A percentile compares a stretch with the other conserved stretches of the same genome.
Evolutionary conservation across 1,140 invertebrate genomes (phyloP).

Genomic region (Nomia melanderi): DNA sequence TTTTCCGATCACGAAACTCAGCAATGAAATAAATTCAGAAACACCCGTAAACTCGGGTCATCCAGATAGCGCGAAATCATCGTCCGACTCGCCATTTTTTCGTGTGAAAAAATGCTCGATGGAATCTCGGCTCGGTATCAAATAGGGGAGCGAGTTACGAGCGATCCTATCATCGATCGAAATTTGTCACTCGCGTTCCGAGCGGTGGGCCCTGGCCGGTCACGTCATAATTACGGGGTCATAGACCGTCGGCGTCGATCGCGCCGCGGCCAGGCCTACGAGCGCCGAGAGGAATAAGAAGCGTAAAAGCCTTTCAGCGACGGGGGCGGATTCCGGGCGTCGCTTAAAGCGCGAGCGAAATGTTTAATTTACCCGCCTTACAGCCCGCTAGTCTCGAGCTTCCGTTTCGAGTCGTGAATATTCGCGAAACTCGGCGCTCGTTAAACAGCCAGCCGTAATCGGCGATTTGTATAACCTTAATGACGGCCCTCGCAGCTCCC

Average conservation of each 20-base stretch:
- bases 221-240: slow-evolving; percentile 48
- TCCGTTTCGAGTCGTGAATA: slow-evolving; percentile 54
- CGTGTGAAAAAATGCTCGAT: not conserved
- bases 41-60: too few relatives aligned
- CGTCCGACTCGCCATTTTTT: too few relatives aligned
- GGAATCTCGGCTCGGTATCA: not conserved
- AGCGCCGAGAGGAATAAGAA: slow-evolving; percentile 30
- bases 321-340: slow-evolving; percentile 25
- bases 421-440: slow-evolving; percentile 59
- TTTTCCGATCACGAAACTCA: too few relatives aligned
- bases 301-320: slow-evolving; percentile 46
- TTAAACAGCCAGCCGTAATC: slow-evolving; percentile 63
- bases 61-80: too few relatives aligned
- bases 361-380: slow-evolving; percentile 65
- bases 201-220: not conserved
- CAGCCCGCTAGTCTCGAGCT: slow-evolving; percentile 36
- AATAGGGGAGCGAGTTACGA: not conserved
- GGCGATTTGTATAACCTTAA: slow-evolving; percentile 70
- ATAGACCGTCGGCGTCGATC: slow-evolving; percentile 9
- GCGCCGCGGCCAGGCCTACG: slow-evolving; percentile 6
- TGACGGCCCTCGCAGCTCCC: slow-evolving; percentile 40
- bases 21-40: too few relatives aligned
- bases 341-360: slow-evolving; percentile 59
- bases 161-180: not conserved
- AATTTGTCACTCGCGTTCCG: slow-evolving; percentile 3